Evolutionary conservation across 2,797 vertebrate genomes (phyloP).

Genomic region (Prionace glauca): DNA sequence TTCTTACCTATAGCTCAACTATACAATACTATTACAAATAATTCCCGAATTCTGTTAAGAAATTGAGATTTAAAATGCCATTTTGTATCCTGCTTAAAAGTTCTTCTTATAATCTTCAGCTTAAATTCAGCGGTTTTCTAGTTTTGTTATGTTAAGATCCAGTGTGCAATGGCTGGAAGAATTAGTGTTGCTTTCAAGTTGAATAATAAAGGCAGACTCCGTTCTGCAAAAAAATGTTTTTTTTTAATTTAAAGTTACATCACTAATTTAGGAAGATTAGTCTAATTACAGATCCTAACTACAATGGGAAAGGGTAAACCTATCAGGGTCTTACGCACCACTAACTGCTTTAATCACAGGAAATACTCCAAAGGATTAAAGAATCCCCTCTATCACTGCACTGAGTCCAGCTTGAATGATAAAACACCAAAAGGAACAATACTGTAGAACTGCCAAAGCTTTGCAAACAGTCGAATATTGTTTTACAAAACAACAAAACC

Average conservation of each 20-base stretch:
- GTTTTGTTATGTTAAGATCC: background rate
- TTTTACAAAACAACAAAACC: background rate
- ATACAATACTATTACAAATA: background rate
- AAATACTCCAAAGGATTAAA: constrained; percentile 28
- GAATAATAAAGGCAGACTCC: background rate
- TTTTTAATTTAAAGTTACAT: constrained; percentile 1
- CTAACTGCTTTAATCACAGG: constrained; percentile 37
- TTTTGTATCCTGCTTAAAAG: background rate
- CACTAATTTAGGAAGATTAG: constrained; percentile 19
- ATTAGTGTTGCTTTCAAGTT: background rate
- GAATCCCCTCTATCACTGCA: constrained; percentile 17
- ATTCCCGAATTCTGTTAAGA: background rate
- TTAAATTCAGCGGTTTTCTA: background rate
- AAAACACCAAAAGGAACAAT: constrained; percentile 16
- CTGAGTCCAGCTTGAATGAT: background rate
- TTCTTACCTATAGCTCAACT: background rate
- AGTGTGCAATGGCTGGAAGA: background rate
- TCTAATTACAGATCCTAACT: constrained; percentile 32
- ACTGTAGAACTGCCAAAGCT: background rate
- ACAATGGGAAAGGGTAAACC: constrained; percentile 15
- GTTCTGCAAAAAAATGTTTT: background rate
- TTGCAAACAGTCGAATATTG: background rate
- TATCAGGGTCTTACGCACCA: constrained; percentile 12
- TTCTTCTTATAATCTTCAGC: background rate
- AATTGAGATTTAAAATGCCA: background rate